These are phyloP conservation scores for Tetrao urogallus DNA, from an alignment of 2,113 vertebrate genomes.

Conservation along the genomic window DNA sequence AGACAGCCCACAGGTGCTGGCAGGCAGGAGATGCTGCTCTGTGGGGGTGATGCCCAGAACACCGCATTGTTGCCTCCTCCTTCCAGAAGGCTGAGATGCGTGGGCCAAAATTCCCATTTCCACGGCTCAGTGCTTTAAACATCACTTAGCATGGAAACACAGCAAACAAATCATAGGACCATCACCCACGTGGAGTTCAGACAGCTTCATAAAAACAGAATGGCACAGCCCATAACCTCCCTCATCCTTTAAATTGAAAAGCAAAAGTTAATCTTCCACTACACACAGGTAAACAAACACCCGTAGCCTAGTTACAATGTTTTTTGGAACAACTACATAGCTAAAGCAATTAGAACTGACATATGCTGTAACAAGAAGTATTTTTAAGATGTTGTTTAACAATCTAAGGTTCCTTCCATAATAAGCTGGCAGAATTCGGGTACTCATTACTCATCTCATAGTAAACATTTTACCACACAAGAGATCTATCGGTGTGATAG, in stretches of 20 bases:
- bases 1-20: not conserved
- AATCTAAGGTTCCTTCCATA: not conserved
- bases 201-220: not conserved
- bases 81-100: not conserved
- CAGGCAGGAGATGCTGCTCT: not conserved
- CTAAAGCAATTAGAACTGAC: slow-evolving; percentile 24
- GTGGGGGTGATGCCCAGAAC: not conserved
- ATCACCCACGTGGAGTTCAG: not conserved
- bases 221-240: not conserved
- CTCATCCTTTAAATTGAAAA: not conserved
- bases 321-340: slow-evolving; percentile 22
- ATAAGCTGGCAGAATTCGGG: not conserved
- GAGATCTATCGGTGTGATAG: slow-evolving; percentile 16
- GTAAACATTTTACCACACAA: slow-evolving; percentile 6
- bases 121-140: not conserved
- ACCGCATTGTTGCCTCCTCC: not conserved
- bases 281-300: slow-evolving; percentile 18
- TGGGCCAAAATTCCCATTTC: not conserved
- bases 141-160: not conserved
- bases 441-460: not conserved
- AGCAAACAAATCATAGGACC: not conserved
- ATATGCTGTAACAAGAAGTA: not conserved
- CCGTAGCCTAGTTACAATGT: not conserved
- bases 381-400: slow-evolving; percentile 16
- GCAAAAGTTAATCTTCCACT: not conserved